Base-by-base conservation (phyloP, 2,113 vertebrate genomes). In the Rallus limicola region DNA sequence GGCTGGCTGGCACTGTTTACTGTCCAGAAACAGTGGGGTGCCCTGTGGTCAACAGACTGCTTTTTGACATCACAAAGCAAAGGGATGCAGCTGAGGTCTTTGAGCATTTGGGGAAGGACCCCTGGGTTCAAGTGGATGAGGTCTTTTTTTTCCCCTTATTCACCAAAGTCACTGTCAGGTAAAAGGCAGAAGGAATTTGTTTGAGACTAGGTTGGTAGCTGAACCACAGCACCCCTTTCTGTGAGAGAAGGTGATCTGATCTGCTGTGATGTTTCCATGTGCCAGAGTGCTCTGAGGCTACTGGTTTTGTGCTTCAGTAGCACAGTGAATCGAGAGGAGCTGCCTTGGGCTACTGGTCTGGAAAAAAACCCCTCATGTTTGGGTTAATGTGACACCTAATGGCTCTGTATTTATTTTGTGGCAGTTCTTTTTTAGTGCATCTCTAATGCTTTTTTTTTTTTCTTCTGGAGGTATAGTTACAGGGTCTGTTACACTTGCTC, bases 401-500 rank as follows among this genome's bases (percentile, higher is more conserved):
- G 86, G 36, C 85, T 95, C 36, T 50, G 38, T 63, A 74, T 92
- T 82, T 92, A 64, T 76, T 83, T 16, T 53, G 25, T 56, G 29
- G 33, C 33, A 56, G 44, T 36, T 4, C 44, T 56, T 91, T 93
- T 56, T 34, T 90, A 69, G 59, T 56, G 24, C 40, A 29, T 95
- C 59, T 95, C 29, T 58, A 55, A 71, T 50, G n/a, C 44, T 34
- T 87, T 92, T 80, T 46, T 95, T 94, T 94, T 92, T 80, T 48
- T 95, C 36, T 94, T 94, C 71, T 71, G 94, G 92, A 93, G n/a
- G 44, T 92, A 38, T 65, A 84, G 80, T 94, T 92, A 68, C 58
- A 93, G 77, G 89, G 92, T 89, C 58, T 96, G 82, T 92, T 96
- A 86, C 74, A 71, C 33, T 53, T 95, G 79, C 96, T 97, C 88